Evolutionary conservation across 2,888 invertebrate species (phyloP).

Genomic region (Agrochola lota): DNA sequence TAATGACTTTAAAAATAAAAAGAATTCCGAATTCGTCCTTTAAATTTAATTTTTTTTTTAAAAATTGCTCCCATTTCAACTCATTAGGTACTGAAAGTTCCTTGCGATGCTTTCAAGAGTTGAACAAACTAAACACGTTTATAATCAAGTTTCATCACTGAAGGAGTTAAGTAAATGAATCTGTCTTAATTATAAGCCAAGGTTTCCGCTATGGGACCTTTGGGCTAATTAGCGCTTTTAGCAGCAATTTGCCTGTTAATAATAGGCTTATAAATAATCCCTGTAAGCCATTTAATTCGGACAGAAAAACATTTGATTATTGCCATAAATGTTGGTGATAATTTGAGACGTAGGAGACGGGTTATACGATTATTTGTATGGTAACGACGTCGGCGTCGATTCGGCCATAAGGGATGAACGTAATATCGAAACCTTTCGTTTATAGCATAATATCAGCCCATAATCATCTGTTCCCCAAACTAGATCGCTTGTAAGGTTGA

Average conservation of each 20-base stretch:
- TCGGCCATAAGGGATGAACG: neutral
- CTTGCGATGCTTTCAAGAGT: constrained; percentile 31
- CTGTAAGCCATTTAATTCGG: constrained; percentile 28
- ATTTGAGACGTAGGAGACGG: constrained; percentile 10
- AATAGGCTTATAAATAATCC: constrained; percentile 50
- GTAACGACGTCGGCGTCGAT: neutral
- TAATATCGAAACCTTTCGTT: neutral
- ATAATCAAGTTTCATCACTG: constrained; percentile 73
- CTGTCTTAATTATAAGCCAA: constrained; percentile 80
- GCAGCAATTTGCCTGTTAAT: constrained; percentile 59
- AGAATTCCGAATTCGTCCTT: neutral
- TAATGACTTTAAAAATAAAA: neutral
- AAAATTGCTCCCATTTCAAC: constrained; percentile 32
- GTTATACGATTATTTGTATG: constrained; percentile 10
- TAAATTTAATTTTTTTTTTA: too few species aligned
- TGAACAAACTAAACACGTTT: constrained; percentile 62
- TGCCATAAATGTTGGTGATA: constrained; percentile 17
- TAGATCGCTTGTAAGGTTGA: neutral
- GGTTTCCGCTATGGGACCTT: constrained; percentile 73
- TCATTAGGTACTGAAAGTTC: constrained; percentile 19
- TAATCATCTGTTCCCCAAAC: neutral
- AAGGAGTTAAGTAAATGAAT: constrained; percentile 77
- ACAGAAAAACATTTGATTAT: constrained; percentile 21
- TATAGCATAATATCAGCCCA: neutral
- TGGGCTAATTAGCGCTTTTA: constrained; percentile 75